Evolutionary conservation across 2,888 invertebrate species (phyloP).

Genomic region (Aelia acuminata): DNA sequence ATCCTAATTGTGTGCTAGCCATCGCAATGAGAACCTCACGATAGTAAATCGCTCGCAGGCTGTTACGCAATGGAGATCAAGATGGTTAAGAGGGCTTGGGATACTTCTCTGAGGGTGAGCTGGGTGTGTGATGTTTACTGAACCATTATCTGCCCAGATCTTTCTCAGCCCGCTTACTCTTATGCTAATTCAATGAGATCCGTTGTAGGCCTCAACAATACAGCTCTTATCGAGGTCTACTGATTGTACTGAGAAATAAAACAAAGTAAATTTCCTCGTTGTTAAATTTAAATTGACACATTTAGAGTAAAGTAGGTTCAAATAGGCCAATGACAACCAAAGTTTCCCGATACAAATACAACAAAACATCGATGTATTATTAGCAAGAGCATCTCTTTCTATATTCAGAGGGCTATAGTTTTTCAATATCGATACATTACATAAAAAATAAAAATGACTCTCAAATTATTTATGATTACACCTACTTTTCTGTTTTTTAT

Average conservation of each 20-base stretch:
- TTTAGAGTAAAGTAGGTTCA: background rate
- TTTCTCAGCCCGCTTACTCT: slow-evolving; percentile 11
- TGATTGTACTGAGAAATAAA: background rate
- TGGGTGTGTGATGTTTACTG: background rate
- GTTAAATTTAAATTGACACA: background rate
- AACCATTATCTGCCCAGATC: background rate
- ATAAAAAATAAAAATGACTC: too few species aligned
- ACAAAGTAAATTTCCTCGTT: background rate
- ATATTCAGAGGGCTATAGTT: background rate
- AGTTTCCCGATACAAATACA: too few species aligned
- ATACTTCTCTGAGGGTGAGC: background rate
- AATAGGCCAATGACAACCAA: background rate
- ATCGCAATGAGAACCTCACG: background rate
- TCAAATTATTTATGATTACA: too few species aligned
- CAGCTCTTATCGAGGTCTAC: background rate
- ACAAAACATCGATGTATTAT: background rate
- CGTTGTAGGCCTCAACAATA: background rate
- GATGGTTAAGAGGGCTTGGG: background rate
- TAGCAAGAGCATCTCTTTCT: background rate
- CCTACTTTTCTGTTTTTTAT: too few species aligned
- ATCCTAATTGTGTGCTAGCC: slow-evolving; percentile 10
- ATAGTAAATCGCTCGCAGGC: slow-evolving; percentile 15
- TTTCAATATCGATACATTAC: too few species aligned
- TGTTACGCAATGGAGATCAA: background rate
- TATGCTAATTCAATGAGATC: slow-evolving; percentile 28